Evolutionary conservation across 2,888 invertebrate genomes (phyloP), one percentile per base, ranked within the genome.

Genomic region (Eudasyphora cyanicolor): DNA sequence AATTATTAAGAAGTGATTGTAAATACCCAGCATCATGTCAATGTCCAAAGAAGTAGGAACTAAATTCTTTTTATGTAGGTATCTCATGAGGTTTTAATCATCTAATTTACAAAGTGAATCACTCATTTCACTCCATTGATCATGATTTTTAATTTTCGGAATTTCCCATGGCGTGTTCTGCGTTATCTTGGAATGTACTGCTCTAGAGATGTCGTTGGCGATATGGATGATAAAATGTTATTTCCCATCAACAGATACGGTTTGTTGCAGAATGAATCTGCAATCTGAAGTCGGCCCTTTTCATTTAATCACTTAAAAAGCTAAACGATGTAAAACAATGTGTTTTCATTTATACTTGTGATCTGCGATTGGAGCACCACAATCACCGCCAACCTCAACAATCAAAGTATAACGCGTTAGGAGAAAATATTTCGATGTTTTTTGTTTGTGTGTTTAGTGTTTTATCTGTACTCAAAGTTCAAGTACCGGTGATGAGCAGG

Each of bases 261-360:
- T 57, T 29, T 32, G 24, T 29, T 32, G 14, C 10, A 14, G 38
- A 38, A 38, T 45, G n/a, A n/a, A n/a, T n/a, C n/a, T n/a, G n/a
- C n/a, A n/a, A n/a, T n/a, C n/a, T 45, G 45, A 45, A n/a, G 49
- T 19, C 24, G 27, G n/a, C n/a, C n/a, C 24, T 54, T 54, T 8
- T 64, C 27, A 12, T 76, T 79, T 84, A 71, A 84, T 84, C 51
- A 81, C 67, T 73, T 81, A 79, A 76, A 84, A 79, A 81, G 81
- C 76, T 19, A 81, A 81, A 81, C 79, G 51, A 81, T 78, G 84
- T 84, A 64, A 75, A 80, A 54, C 42, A 42, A 29, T 51, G 35
- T 75, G 21, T 60, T 71, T 76, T 76, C 60, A 67, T 51, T 71
- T 60, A 67, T 29, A 60, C n/a, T 60, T 60, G 54, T 54, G 54